These are phyloP conservation scores for Sminthopsis crassicaudata DNA, from an alignment of 2,113 vertebrate genomes.

Conservation along the genomic window DNA sequence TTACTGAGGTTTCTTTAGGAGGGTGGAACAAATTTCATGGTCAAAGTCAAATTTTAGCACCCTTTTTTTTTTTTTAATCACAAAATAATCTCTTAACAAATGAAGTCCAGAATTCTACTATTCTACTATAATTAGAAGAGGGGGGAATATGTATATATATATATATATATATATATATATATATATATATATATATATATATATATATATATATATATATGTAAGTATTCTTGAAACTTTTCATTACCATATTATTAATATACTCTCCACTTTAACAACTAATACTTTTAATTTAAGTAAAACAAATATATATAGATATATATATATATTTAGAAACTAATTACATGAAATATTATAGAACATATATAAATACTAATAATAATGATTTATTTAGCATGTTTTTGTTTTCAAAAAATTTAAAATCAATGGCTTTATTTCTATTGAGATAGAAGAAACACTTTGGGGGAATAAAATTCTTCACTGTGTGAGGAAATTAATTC, in stretches of 20 bases:
- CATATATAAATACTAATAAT: neutral
- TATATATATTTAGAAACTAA: neutral
- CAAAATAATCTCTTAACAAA: constrained; percentile 47
- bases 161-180: neutral
- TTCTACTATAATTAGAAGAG: neutral
- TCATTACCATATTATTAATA: constrained; percentile 22
- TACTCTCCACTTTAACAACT: constrained; percentile 31
- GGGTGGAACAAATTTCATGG: constrained; percentile 70
- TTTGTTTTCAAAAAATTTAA: constrained; percentile 18
- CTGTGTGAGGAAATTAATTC: constrained; percentile 1
- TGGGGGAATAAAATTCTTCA: neutral
- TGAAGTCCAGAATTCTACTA: constrained; percentile 50
- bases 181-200: neutral
- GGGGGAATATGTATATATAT: neutral
- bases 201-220: too few relatives aligned
- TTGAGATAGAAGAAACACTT: constrained; percentile 29
- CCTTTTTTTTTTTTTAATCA: constrained; percentile 52
- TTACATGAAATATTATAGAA: constrained; percentile 46
- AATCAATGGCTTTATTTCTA: neutral
- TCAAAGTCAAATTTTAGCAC: constrained; percentile 73
- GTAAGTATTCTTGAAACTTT: neutral
- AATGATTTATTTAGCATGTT: neutral
- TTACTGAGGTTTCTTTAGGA: constrained; percentile 69
- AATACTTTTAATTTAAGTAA: neutral
- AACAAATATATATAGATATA: constrained; percentile 9